These are phyloP conservation scores for Atlantisia rogersi DNA, from an alignment of 2,113 vertebrate species.

Conservation along the genomic window DNA sequence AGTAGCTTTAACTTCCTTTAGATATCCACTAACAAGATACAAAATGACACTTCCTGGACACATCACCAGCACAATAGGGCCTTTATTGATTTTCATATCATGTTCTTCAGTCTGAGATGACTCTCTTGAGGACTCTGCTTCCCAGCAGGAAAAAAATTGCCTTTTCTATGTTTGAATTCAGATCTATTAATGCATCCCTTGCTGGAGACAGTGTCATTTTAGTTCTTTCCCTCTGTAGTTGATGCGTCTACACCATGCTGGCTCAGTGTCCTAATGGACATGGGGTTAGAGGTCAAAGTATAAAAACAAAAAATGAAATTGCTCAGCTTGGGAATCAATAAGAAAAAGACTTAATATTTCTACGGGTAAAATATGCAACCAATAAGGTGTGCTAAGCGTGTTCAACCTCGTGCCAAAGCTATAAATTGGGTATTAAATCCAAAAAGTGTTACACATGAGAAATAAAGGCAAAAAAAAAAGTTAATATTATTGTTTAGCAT, in stretches of 20 bases:
- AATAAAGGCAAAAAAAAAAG: slow-evolving; percentile 19
- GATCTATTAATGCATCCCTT: slow-evolving; percentile 78
- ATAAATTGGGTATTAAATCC: slow-evolving; percentile 36
- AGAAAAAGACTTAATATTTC: slow-evolving; percentile 51
- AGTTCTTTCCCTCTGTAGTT: slow-evolving; percentile 72
- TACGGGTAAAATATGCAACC: slow-evolving; percentile 59
- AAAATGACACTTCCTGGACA: slow-evolving; percentile 84
- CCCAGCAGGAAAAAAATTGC: slow-evolving; percentile 81
- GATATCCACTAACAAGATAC: slow-evolving; percentile 74
- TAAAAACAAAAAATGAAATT: slow-evolving; percentile 69
- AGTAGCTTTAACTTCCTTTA: slow-evolving; percentile 78
- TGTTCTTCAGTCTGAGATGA: slow-evolving; percentile 77
- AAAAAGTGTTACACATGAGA: not conserved
- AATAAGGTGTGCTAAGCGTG: slow-evolving; percentile 50
- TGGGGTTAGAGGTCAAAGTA: slow-evolving; percentile 72
- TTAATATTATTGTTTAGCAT: not conserved
- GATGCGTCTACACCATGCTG: slow-evolving; percentile 76
- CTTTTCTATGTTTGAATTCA: slow-evolving; percentile 80
- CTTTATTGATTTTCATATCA: slow-evolving; percentile 86
- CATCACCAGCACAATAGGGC: slow-evolving; percentile 76
- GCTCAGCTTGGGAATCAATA: slow-evolving; percentile 72
- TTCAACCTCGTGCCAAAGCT: slow-evolving; percentile 38
- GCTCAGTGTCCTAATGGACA: slow-evolving; percentile 76
- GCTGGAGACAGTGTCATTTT: slow-evolving; percentile 79
- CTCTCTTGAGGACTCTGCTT: slow-evolving; percentile 78